A percentile compares a stretch with the other conserved stretches of the same genome.
phyloP scores from a whole-genome alignment of 2,797 vertebrate species.

The Sylvilagus floridanus region DNA sequence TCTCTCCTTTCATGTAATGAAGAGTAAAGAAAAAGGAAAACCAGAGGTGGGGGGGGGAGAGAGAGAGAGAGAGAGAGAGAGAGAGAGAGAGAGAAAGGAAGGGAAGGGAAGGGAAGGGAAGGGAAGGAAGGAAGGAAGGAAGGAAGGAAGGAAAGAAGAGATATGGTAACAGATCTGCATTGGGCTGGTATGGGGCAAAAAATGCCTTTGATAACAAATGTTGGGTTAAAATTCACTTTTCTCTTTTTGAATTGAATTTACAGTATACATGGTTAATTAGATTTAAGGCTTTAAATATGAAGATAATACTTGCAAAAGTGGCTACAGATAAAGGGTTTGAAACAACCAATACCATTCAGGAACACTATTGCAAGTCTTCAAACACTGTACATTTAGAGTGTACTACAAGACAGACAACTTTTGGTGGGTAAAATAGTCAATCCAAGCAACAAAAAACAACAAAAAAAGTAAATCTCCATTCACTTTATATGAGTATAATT shows the following conservation, averaged over 20 bases:
- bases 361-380: slow-evolving; percentile 7
- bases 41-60: too few species aligned
- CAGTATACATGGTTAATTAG: background rate
- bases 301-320: slow-evolving; percentile 23
- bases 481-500: slow-evolving; percentile 31
- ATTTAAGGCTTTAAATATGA: slow-evolving; percentile 18
- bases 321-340: slow-evolving; percentile 1
- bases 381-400: background rate
- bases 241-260: slow-evolving; percentile 32
- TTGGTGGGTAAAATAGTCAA: slow-evolving; percentile 21
- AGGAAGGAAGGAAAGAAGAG: too few species aligned
- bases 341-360: background rate
- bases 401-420: background rate
- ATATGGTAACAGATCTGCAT: background rate
- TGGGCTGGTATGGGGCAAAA: background rate
- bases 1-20: background rate
- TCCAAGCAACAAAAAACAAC: background rate
- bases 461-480: background rate
- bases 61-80: too few species aligned
- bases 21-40: slow-evolving; percentile 3
- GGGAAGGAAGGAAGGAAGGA: too few species aligned
- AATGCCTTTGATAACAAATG: slow-evolving; percentile 28
- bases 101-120: too few species aligned
- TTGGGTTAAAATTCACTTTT: slow-evolving; percentile 51
- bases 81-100: too few species aligned